Conservation (phyloP, 1,140 invertebrate genomes). For the Melanaphis sacchari region DNA sequence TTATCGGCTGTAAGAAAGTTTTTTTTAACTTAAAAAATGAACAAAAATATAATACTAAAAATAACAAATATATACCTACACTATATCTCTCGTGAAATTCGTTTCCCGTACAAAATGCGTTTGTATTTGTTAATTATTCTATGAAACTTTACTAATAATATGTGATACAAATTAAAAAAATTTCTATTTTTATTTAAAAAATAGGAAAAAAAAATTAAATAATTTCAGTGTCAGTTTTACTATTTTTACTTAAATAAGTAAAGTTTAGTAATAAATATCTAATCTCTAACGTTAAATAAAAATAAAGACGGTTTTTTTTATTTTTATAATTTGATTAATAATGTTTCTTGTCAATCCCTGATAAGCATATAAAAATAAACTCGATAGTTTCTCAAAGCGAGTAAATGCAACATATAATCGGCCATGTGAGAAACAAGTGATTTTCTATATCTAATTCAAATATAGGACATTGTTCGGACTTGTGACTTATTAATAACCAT, state of each 20-base stretch:
- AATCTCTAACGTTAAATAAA: no score
- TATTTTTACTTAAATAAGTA: no score
- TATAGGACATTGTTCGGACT: slow-evolving; percentile 60
- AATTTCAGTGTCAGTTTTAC: no score
- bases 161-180: no score
- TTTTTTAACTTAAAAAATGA: background rate
- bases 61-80: background rate
- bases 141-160: background rate
- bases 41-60: background rate
- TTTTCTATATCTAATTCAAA: background rate
- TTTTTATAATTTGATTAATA: no score
- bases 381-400: background rate
- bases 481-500: slow-evolving; percentile 69
- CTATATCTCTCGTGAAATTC: no score
- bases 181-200: no score
- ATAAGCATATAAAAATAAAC: background rate
- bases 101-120: no score
- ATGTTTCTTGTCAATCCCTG: background rate
- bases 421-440: background rate
- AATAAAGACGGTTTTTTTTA: no score
- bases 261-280: no score
- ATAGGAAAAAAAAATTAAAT: no score
- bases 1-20: background rate
- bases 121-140: background rate
- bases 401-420: slow-evolving; percentile 22